Base-by-base conservation (phyloP, 1,140 invertebrate genomes). In the Pentalonia nigronervosa region DNA sequence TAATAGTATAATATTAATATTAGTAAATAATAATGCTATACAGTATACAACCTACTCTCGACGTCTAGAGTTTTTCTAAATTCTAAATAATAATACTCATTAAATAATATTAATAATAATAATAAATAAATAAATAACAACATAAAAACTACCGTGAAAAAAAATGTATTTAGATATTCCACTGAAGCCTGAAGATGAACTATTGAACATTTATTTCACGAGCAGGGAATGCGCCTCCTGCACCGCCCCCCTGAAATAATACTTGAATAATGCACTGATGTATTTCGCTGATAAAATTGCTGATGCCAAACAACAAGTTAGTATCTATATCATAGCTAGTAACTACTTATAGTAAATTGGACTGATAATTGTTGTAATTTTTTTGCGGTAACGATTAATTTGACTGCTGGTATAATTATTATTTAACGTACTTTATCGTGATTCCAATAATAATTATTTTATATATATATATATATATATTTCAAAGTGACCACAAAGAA, bases 171-270 rank as follows among this genome's bases (percentile, higher is more conserved):
- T 7, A 0, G 60, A 4, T 67, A 67, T 30, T n/a, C 14, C 14
- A 17, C 30, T n/a, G 25, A 25, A 25, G 8, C 1, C 23, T 25
- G 53, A 67, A n/a, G 30, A 14, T 67, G 30, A 67, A n/a, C 6
- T n/a, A 67, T n/a, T n/a, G 4, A 67, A n/a, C 30, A n/a, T 4
- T 67, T n/a, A 67, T n/a, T 67, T 67, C 14, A 14, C 4, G 6
- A n/a, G 30, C 14, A 1, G 30, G 14, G 60, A n/a, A 4, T n/a
- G 11, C 14, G 0, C 4, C n/a, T 11, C 14, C 11, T 2, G 1
- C 8, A 4, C 8, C 9, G 9, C 50, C 17, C 0, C 2, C 17
- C 30, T 4, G 3, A 30, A 67, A 67, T 11, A 4, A 30, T 67
- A 6, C 0, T 30, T n/a, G 6, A 67, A n/a, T n/a, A 67, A 67